Evolutionary conservation across 2,888 invertebrate genomes (phyloP).

Genomic region (Nycteola revayana): DNA sequence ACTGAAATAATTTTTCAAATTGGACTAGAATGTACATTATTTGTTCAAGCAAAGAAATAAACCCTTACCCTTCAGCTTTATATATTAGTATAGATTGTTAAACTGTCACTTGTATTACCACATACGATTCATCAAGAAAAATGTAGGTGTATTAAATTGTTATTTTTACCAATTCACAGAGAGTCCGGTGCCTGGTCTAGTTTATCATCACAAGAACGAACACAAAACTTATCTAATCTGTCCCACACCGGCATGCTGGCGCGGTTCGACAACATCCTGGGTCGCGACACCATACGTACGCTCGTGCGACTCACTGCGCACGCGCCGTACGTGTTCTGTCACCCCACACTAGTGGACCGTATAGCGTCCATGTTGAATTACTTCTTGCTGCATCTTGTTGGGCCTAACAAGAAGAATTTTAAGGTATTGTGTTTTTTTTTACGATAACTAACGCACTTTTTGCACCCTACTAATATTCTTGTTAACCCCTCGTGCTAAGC

Average conservation of each 20-base stretch:
- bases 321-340: constrained; percentile 91
- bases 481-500: no score
- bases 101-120: no score
- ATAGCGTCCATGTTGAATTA: constrained; percentile 98
- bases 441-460: no score
- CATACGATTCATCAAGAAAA: no score
- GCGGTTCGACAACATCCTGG: constrained; percentile 95
- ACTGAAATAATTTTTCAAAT: no score
- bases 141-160: neutral
- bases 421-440: no score
- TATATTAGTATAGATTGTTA: no score
- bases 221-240: constrained; percentile 87
- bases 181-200: constrained; percentile 89
- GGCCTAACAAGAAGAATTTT: constrained; percentile 95
- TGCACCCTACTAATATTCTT: no score
- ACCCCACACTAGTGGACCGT: constrained; percentile 94
- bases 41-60: no score
- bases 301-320: constrained; percentile 89
- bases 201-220: constrained; percentile 86
- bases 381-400: constrained; percentile 93
- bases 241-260: constrained; percentile 92
- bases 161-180: constrained; percentile 49
- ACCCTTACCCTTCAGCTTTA: no score
- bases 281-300: constrained; percentile 92
- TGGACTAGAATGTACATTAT: no score